Percentiles rank a stretch among this genome's conserved stretches.
Evolutionary conservation across 2,888 invertebrate species (phyloP).

Genomic region (Patella depressa): DNA sequence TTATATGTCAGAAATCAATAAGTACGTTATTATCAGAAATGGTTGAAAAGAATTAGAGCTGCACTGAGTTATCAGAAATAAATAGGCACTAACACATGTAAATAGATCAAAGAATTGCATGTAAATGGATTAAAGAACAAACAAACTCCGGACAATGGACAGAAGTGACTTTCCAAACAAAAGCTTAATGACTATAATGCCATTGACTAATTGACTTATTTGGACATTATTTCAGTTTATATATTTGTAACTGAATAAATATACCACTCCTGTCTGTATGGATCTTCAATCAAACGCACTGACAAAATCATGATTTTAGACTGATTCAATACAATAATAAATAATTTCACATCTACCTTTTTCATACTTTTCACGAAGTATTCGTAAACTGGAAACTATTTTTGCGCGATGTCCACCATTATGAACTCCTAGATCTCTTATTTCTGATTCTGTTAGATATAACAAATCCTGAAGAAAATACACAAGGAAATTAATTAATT

Average conservation of each 20-base stretch:
- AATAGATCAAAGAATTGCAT: too few species aligned
- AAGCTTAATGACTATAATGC: too few species aligned
- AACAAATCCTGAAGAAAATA: slow-evolving; percentile 73
- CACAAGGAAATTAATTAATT: neutral
- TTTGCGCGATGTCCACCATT: slow-evolving; percentile 78
- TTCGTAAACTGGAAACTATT: slow-evolving; percentile 78
- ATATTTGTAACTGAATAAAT: neutral
- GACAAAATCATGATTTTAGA: neutral
- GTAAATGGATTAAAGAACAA: too few species aligned
- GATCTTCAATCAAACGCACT: neutral
- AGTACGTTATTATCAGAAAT: too few species aligned
- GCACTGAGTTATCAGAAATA: too few species aligned
- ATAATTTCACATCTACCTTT: slow-evolving; percentile 40
- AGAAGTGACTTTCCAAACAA: too few species aligned
- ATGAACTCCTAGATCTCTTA: slow-evolving; percentile 77
- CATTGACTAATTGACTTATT: too few species aligned
- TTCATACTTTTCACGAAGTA: slow-evolving; percentile 75
- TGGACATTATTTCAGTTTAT: too few species aligned
- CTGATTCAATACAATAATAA: neutral
- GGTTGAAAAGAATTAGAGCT: too few species aligned
- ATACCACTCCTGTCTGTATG: neutral
- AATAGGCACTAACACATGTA: too few species aligned
- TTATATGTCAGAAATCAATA: too few species aligned
- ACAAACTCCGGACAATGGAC: too few species aligned
- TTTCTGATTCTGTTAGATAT: slow-evolving; percentile 75